These are phyloP conservation scores for Agrochola litura DNA, from an alignment of 2,888 invertebrate genomes.

Conservation along the genomic window DNA sequence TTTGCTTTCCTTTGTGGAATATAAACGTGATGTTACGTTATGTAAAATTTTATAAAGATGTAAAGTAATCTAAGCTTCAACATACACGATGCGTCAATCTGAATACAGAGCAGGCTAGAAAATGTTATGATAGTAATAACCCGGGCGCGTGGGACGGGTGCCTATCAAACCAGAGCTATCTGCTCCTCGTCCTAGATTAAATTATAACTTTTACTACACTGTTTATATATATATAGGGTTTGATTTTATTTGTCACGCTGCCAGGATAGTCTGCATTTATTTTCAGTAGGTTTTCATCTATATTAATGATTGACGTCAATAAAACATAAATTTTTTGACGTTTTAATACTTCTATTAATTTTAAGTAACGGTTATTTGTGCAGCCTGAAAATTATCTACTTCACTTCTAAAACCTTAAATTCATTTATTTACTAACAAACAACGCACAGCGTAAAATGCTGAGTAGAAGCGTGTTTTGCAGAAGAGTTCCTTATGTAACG, in stretches of 20 bases:
- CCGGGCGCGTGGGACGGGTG: background rate
- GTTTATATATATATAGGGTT: background rate
- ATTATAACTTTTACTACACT: slow-evolving; percentile 21
- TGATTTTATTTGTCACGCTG: background rate
- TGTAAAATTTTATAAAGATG: background rate
- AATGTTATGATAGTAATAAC: slow-evolving; percentile 21
- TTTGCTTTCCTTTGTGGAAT: background rate
- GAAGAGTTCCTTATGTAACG: too few species aligned
- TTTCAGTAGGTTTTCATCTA: background rate
- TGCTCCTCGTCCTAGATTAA: background rate
- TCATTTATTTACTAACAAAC: too few species aligned
- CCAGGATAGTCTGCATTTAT: background rate
- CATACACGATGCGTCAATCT: background rate
- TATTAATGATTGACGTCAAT: too few species aligned
- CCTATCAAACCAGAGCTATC: slow-evolving; percentile 4
- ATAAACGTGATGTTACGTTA: background rate
- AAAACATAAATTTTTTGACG: too few species aligned
- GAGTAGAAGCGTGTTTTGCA: too few species aligned
- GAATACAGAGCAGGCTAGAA: slow-evolving; percentile 30
- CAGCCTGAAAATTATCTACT: too few species aligned
- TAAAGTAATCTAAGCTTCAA: background rate
- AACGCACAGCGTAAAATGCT: too few species aligned
- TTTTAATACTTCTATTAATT: too few species aligned
- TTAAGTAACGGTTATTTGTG: too few species aligned
- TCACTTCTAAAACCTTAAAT: too few species aligned